Base-by-base conservation (phyloP, 2,113 vertebrate genomes). In the Thryonomys swinderianus region DNA sequence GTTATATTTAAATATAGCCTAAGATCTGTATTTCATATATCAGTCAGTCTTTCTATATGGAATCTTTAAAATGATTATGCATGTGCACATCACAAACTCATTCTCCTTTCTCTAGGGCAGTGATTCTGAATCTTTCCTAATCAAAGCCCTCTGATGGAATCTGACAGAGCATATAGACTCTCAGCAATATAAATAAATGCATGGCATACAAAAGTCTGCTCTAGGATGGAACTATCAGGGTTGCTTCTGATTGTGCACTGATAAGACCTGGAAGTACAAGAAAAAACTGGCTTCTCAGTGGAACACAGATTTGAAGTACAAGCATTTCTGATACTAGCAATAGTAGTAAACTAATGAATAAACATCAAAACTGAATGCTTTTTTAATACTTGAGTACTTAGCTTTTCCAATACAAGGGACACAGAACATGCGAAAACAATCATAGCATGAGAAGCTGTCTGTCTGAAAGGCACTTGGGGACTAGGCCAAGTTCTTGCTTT, bases 1-100 rank as follows among this genome's bases (percentile, higher is more conserved):
- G 66, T 95, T 95, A 92, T 74, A 73, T 45, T 92, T 86, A 69
- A 76, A 59, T 86, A 64, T 0, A 57, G 71, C 67, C 78, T 83
- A 53, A 61, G 53, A 32, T 82, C 64, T 57, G 40, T 40, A 20
- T 87, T 69, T 80, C n/a, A 85, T 57, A 23, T 34, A 32, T 67
- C 55, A 57, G 3, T 57, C 73, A 20, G 37, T 27, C 83, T 88
- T 23, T 82, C 66, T 30, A 2, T 25, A 3, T 57, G 37, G 66
- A 90, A 48, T 80, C 78, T 25, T 8, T 17, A 23, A 55, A 45
- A 67, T 30, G 34, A 40, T n/a, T 11, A 2, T 30, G 30, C 20
- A 7, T 57, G 9, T 71, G 16, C 30, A 64, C 1, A 40, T 6
- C 42, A 61, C 48, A 48, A 0, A 42, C 16, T 27, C 12, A 25